These are phyloP conservation scores for Sphaeramia orbicularis DNA, from an alignment of 2,797 vertebrate species.

Conservation along the genomic window DNA sequence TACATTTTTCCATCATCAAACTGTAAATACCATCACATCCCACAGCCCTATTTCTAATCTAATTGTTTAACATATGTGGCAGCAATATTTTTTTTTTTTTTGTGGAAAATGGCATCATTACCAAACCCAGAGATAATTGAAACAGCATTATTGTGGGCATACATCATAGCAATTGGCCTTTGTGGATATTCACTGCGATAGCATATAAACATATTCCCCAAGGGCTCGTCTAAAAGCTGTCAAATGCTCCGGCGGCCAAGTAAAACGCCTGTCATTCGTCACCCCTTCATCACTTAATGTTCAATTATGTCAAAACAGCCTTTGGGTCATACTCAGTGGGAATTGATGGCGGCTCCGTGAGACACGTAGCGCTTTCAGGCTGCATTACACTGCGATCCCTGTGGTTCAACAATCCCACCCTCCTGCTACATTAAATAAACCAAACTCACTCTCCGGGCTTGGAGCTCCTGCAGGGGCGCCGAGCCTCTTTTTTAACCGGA, in stretches of 20 bases:
- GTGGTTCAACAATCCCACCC: conserved; percentile 60
- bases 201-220: conserved; percentile 42
- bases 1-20: too few relatives aligned
- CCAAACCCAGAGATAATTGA: conserved; percentile 35
- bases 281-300: conserved; percentile 78
- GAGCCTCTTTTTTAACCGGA: conserved; percentile 43
- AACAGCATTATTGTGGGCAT: conserved; percentile 24
- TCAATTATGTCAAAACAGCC: conserved; percentile 82
- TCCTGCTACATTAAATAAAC: conserved; percentile 67
- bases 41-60: too few relatives aligned
- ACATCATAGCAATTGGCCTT: conserved; percentile 26
- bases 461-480: conserved; percentile 53
- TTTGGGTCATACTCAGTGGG: conserved; percentile 66
- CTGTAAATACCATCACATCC: too few relatives aligned
- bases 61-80: neutral
- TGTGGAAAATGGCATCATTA: conserved; percentile 9
- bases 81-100: neutral
- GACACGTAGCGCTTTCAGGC: conserved; percentile 69
- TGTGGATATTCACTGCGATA: conserved; percentile 40
- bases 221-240: conserved; percentile 66
- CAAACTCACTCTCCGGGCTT: conserved; percentile 43
- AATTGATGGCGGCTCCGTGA: conserved; percentile 72
- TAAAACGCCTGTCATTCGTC: conserved; percentile 74
- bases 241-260: conserved; percentile 62
- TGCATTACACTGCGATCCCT: conserved; percentile 70